Evolutionary conservation across 2,888 invertebrate species (phyloP), one percentile per base, ranked within the genome.

Genomic region (Anoplius nigerrimus): DNA sequence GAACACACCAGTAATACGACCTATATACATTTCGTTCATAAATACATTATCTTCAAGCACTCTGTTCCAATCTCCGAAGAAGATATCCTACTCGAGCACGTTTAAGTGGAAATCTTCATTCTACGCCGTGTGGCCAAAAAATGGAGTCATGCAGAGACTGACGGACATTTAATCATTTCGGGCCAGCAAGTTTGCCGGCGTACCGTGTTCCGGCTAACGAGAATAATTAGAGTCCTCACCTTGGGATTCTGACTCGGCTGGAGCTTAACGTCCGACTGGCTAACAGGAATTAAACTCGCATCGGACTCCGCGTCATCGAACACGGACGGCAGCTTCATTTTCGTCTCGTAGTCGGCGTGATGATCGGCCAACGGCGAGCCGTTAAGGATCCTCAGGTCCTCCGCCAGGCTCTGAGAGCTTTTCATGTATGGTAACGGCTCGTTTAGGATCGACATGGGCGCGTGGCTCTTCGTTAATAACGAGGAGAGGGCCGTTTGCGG

Each of bases 391-490:
- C 55, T 68, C 13, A 85, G 66, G n/a, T 86, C 86, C 20, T 86
- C 84, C 52, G 62, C 56, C 13, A 82, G 58, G 46, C 68, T 75
- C 5, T 74, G 80, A 57, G 71, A 74, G 55, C 76, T 81, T 72
- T 83, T 85, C 24, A 84, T 62, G 58, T 82, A 85, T 3, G 84
- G 76, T 16, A 82, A 62, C 3, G 80, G 75, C 2, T 86, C 85
- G 53, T 75, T 82, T 15, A 84, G 55, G 24, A 84, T 63, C 2
- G 84, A 73, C 21, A 82, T 42, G 0, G 74, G 55, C 3, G 79
- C 55, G 51, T 79, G 80, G 56, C 64, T 76, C 60, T 82, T 83
- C 46, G 72, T 69, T 60, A 77, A 56, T 34, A 81, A n/a, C 13
- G 78, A 77, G 0, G 79, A 66, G 62, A 82, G 73, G 13, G 83